Evolutionary conservation across 2,113 vertebrate species (phyloP).

Genomic region (Caranx melampygus): DNA sequence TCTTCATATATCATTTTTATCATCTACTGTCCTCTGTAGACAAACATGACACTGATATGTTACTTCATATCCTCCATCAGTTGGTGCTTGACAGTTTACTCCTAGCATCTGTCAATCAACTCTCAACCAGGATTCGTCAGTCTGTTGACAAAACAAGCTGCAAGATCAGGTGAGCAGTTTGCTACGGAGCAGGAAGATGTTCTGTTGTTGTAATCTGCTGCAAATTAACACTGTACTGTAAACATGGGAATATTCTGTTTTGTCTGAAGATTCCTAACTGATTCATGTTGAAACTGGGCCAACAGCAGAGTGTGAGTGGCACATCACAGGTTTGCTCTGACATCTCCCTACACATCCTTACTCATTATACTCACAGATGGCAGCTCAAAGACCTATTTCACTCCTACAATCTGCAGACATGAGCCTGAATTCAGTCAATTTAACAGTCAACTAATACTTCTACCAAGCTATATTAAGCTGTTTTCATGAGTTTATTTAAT

Average conservation of each 20-base stretch:
- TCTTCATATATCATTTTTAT: neutral
- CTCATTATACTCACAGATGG: constrained; percentile 28
- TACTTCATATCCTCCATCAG: constrained; percentile 72
- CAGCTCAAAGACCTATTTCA: constrained; percentile 26
- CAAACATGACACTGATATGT: neutral
- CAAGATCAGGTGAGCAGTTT: constrained; percentile 90
- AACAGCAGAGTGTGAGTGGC: constrained; percentile 44
- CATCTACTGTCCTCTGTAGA: neutral
- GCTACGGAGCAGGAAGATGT: neutral
- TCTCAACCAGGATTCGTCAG: constrained; percentile 94
- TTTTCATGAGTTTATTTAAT: constrained; percentile 48
- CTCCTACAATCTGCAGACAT: neutral
- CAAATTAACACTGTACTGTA: neutral
- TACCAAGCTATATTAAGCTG: constrained; percentile 19
- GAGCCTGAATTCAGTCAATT: constrained; percentile 8
- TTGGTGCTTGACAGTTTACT: constrained; percentile 92
- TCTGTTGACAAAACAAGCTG: constrained; percentile 95
- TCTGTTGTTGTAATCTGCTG: neutral
- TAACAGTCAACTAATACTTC: constrained; percentile 18
- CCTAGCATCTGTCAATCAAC: constrained; percentile 93
- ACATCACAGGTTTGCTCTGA: constrained; percentile 54
- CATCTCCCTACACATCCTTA: constrained; percentile 14
- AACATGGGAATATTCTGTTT: neutral
- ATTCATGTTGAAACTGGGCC: constrained; percentile 37
- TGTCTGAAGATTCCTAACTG: neutral